phyloP scores from a whole-genome alignment of 2,797 vertebrate genomes.

The Coendou prehensilis region DNA sequence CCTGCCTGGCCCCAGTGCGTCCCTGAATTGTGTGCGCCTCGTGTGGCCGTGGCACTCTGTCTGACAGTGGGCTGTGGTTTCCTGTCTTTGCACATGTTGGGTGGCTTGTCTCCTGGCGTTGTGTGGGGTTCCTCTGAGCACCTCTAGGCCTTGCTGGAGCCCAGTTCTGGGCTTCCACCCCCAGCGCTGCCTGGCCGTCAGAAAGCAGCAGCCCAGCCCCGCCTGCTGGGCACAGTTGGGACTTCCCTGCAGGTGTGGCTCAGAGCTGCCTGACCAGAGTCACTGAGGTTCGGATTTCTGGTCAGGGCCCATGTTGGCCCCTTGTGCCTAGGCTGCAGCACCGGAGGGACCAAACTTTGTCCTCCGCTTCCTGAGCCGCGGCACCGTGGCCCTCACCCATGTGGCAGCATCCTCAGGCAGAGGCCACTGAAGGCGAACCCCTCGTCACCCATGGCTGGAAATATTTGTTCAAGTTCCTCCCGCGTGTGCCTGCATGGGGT shows the following conservation, averaged over 20 bases:
- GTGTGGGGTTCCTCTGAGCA: not conserved
- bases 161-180: not conserved
- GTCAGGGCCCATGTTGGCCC: fast-evolving
- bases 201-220: not conserved
- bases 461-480: not conserved
- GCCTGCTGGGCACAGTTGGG: not conserved
- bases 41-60: fast-evolving
- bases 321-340: not conserved
- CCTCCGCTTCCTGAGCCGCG: not conserved
- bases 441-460: not conserved
- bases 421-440: not conserved
- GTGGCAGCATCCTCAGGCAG: fast-evolving
- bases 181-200: not conserved
- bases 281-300: not conserved
- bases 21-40: fast-evolving
- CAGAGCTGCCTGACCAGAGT: fast-evolving
- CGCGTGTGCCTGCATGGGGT: not conserved
- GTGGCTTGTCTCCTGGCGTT: not conserved
- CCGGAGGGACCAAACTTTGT: fast-evolving
- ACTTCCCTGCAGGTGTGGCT: fast-evolving
- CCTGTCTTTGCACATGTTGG: not conserved
- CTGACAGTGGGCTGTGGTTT: not conserved
- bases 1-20: fast-evolving
- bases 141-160: not conserved
- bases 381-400: fast-evolving